Evolutionary conservation across 53 echinoderm and acorn worm species (phyloP).

Genomic region (Glandiceps talaboti): DNA sequence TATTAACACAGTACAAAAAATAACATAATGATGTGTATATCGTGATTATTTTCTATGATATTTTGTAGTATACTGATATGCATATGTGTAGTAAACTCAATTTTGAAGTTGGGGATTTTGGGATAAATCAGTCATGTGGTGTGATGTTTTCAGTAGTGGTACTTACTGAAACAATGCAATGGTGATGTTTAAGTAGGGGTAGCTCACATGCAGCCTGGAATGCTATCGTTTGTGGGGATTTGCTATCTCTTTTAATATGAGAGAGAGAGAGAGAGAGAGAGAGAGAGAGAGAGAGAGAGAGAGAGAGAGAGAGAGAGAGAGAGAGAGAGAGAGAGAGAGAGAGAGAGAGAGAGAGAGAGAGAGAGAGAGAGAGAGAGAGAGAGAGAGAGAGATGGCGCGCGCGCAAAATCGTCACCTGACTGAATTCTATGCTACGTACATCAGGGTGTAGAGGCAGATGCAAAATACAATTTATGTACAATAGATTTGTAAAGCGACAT

Average conservation of each 20-base stretch:
- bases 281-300: neutral
- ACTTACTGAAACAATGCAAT: too few species aligned
- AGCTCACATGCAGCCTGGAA: too few species aligned
- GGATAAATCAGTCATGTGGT: conserved; percentile 5
- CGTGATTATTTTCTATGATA: too few species aligned
- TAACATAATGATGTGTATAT: too few species aligned
- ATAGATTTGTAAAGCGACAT: neutral
- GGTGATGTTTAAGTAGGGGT: too few species aligned
- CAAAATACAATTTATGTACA: too few species aligned
- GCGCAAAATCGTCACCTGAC: too few species aligned
- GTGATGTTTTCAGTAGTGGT: neutral
- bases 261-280: neutral
- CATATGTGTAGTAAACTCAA: too few species aligned
- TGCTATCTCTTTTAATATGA: neutral
- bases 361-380: neutral
- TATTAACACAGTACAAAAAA: too few species aligned
- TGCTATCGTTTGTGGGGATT: neutral
- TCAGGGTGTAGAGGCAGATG: neutral
- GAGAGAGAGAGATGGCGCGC: neutral
- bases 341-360: neutral
- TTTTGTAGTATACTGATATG: too few species aligned
- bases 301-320: conserved; percentile 2
- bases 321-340: neutral
- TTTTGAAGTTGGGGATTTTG: too few species aligned
- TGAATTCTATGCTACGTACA: too few species aligned